Conservation (phyloP, 2,888 invertebrate species). For the Eucera pruinosa region DNA sequence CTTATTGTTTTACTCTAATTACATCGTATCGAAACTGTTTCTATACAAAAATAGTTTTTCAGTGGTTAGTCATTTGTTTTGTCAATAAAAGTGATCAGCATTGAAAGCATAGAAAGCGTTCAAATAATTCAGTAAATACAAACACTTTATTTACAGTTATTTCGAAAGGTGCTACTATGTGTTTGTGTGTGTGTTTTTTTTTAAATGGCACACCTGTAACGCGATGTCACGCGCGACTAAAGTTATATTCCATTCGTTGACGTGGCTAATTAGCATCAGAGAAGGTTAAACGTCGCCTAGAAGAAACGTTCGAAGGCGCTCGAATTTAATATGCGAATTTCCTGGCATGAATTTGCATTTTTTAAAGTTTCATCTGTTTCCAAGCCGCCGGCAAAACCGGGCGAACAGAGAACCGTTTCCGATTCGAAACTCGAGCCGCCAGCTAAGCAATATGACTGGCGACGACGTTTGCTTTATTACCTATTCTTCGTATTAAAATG, state of each 20-base stretch:
- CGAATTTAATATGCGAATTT: conserved; percentile 36
- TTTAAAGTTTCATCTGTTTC: conserved; percentile 20
- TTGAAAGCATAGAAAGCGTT: too few species aligned
- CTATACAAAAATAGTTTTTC: too few species aligned
- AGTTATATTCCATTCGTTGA: conserved; percentile 13
- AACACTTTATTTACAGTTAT: too few species aligned
- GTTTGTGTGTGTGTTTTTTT: not conserved
- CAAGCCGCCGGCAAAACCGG: not conserved
- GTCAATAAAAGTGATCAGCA: too few species aligned
- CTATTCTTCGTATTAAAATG: conserved; percentile 41
- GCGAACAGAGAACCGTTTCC: conserved; percentile 29
- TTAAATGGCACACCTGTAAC: not conserved
- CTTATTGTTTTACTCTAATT: too few species aligned
- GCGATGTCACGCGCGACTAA: not conserved
- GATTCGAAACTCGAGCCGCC: conserved; percentile 49
- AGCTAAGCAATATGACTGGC: conserved; percentile 48
- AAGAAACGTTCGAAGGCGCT: conserved; percentile 4
- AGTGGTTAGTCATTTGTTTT: too few species aligned
- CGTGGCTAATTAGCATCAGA: conserved; percentile 48
- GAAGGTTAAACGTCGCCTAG: conserved; percentile 30
- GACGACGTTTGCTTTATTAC: conserved; percentile 32
- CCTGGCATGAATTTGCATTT: conserved; percentile 30
- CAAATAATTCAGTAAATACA: too few species aligned
- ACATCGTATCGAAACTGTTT: too few species aligned
- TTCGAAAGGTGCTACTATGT: not conserved